phyloP scores from a whole-genome alignment of 23 tunicate species.

The Diplosoma virens region DNA sequence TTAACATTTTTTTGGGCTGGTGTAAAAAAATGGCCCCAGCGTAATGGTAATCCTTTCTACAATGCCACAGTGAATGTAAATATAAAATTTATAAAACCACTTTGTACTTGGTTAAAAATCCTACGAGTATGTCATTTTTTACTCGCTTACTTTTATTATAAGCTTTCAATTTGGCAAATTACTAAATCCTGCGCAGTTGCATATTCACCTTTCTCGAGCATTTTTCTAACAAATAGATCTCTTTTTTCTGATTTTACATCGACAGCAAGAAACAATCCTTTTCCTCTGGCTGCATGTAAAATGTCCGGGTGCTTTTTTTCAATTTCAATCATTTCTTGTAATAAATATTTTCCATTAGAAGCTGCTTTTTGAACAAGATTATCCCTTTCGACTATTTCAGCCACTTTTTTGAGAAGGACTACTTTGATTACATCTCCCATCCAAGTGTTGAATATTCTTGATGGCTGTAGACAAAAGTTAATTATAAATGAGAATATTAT shows the following conservation, averaged over 20 bases:
- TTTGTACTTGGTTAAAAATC: no score
- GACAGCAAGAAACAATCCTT: slow-evolving; percentile 33
- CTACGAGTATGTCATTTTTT: no score
- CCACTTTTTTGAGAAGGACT: slow-evolving; percentile 33
- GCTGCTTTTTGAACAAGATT: slow-evolving; percentile 17
- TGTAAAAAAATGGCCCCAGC: no score
- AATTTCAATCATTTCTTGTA: slow-evolving; percentile 25
- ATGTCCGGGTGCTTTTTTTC: slow-evolving; percentile 23
- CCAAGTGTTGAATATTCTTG: slow-evolving; percentile 63
- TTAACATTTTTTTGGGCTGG: no score
- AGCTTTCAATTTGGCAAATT: no score
- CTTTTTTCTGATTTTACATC: slow-evolving; percentile 29
- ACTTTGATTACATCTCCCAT: slow-evolving; percentile 72
- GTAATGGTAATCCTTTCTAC: no score
- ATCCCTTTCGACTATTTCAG: slow-evolving; percentile 26
- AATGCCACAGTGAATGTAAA: no score
- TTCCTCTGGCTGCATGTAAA: slow-evolving; percentile 28
- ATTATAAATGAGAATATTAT: no score
- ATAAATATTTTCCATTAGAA: slow-evolving; percentile 22
- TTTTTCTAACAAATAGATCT: not conserved
- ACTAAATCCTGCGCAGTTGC: no score
- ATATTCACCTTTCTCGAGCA: slow-evolving; percentile 59
- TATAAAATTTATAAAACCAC: no score
- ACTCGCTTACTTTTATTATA: no score
- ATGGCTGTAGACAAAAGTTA: no score